phyloP scores from a whole-genome alignment of 2,797 vertebrate species.

The Hyperoplus lanceolatus region DNA sequence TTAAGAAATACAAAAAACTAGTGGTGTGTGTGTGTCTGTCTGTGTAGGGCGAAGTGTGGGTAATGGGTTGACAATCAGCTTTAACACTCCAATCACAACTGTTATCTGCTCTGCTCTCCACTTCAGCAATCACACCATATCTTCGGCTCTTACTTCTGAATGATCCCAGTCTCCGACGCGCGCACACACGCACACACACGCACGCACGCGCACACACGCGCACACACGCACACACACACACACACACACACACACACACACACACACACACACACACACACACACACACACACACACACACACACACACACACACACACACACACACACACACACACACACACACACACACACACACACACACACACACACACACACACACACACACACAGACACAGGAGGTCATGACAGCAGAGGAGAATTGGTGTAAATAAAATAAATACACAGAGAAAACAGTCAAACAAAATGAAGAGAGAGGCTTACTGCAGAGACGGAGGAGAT shows the following conservation, averaged over 20 bases:
- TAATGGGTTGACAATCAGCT: slow-evolving; percentile 77
- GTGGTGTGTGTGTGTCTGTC: slow-evolving; percentile 12
- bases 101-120: slow-evolving; percentile 62
- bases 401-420: background rate
- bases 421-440: background rate
- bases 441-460: background rate
- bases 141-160: slow-evolving; percentile 47
- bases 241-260: too few species aligned
- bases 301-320: too few species aligned
- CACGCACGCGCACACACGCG: background rate
- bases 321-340: too few species aligned
- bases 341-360: too few species aligned
- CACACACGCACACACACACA: background rate
- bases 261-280: too few species aligned
- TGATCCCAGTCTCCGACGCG: slow-evolving; percentile 29
- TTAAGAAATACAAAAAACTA: slow-evolving; percentile 63
- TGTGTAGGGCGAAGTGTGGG: slow-evolving; percentile 8
- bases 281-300: too few species aligned
- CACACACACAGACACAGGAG: slow-evolving; percentile 1
- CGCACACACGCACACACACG: slow-evolving; percentile 6
- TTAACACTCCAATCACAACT: slow-evolving; percentile 76
- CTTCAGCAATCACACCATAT: slow-evolving; percentile 70
- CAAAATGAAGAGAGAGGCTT: slow-evolving; percentile 72
- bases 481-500: slow-evolving; percentile 90
- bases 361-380: too few species aligned